A percentile compares a stretch with the other conserved stretches of the same genome.
Conservation (phyloP, 1,140 invertebrate genomes). For the Drosophila orena region DNA sequence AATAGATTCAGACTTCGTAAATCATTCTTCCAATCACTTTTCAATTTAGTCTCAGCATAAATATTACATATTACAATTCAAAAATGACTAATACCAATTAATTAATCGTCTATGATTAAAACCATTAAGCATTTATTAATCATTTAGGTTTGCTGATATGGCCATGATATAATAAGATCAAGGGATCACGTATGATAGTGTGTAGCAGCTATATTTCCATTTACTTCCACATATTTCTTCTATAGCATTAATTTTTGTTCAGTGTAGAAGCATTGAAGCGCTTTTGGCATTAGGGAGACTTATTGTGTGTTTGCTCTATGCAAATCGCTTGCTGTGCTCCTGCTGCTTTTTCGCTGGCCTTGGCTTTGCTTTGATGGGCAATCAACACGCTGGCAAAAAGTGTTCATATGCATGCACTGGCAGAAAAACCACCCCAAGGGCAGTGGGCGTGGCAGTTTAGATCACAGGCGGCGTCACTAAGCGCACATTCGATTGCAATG, state of each 20-base stretch:
- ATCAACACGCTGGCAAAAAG: slow-evolving; percentile 66
- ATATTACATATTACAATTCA: too few relatives aligned
- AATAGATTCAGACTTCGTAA: too few relatives aligned
- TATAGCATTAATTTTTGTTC: not conserved
- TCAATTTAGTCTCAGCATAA: too few relatives aligned
- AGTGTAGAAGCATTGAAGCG: slow-evolving; percentile 18
- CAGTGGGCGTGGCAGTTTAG: slow-evolving; percentile 57
- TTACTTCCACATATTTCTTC: not conserved
- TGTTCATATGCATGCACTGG: slow-evolving; percentile 23
- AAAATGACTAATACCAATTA: too few relatives aligned
- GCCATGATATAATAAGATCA: too few relatives aligned
- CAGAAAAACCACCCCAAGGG: slow-evolving; percentile 26
- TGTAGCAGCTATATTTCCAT: too few relatives aligned
- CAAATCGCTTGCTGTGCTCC: slow-evolving; percentile 64
- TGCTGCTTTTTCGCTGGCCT: slow-evolving; percentile 35
- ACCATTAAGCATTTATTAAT: too few relatives aligned
- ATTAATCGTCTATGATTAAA: too few relatives aligned
- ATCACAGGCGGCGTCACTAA: slow-evolving; percentile 62
- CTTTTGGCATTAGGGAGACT: slow-evolving; percentile 40
- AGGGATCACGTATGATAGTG: too few relatives aligned
- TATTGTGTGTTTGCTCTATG: slow-evolving; percentile 37
- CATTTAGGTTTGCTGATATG: too few relatives aligned
- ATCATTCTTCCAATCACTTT: too few relatives aligned
- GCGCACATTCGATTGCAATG: slow-evolving; percentile 66
- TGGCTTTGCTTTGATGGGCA: slow-evolving; percentile 73